A percentile compares a stretch with the other conserved stretches of the same genome.
These are phyloP conservation scores for Oxyura jamaicensis DNA, from an alignment of 2,113 vertebrate species.

Conservation along the genomic window DNA sequence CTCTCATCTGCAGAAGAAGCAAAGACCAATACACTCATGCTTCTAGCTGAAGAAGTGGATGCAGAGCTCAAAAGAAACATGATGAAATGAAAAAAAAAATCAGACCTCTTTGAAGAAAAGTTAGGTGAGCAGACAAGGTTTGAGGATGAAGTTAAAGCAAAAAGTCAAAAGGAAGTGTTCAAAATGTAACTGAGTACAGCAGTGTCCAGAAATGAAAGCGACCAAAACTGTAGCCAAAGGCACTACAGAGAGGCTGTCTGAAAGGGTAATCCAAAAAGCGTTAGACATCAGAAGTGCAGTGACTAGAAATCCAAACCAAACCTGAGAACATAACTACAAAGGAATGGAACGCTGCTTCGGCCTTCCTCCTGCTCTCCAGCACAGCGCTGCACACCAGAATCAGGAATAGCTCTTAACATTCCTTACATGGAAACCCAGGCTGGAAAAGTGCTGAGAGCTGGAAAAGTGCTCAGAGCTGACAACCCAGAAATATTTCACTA, in stretches of 20 bases:
- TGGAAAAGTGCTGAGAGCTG: background rate
- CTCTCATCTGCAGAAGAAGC: background rate
- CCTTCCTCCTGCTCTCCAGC: background rate
- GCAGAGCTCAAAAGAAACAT: background rate
- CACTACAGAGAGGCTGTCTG: background rate
- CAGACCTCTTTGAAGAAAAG: background rate
- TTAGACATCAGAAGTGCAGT: background rate
- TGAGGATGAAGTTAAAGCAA: background rate
- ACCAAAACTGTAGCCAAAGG: conserved; percentile 8
- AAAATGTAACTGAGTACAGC: background rate
- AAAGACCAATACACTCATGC: background rate
- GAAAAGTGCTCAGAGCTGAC: background rate
- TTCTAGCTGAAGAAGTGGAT: background rate
- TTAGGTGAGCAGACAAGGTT: background rate
- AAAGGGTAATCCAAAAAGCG: background rate
- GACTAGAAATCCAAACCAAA: background rate
- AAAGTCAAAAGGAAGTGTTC: background rate
- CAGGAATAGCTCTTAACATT: background rate
- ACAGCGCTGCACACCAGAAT: background rate
- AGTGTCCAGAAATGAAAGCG: background rate
- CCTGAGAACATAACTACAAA: background rate
- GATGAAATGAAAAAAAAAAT: conserved; percentile 23
- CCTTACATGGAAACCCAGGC: background rate
- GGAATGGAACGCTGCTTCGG: background rate
- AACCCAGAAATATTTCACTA: background rate